Base-by-base conservation (phyloP, 2,113 vertebrate species). In the Chloroceryle aenea region DNA sequence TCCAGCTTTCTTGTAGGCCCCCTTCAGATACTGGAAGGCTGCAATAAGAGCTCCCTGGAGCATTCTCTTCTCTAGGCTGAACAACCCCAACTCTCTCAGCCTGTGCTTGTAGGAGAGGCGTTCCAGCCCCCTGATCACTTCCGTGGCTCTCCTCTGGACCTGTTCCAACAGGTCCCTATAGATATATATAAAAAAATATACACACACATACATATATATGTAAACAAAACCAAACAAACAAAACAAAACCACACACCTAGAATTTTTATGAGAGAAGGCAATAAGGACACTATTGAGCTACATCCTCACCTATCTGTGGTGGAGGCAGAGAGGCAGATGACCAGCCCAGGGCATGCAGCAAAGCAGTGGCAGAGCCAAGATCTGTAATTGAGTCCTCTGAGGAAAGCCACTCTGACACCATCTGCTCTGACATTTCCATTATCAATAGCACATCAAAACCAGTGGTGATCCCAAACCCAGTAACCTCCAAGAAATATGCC, bases 401-500 rank as follows among this genome's bases (percentile, higher is more conserved):
- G 9, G 17, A 82, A 85, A 58, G 13, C 18, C 1, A 0, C 27
- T 50, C 20, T 1, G 0, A 30, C 29, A 72, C 6, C 38, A 40
- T 29, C 47, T 67, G n/a, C 64, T 77, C 30, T 64, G 30, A 38
- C 17, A 40, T 53, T 82, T 69, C 10, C 32, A 19, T 19, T 50
- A 64, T 14, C 63, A 80, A 29, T 2, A 67, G 58, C 19, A n/a
- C 8, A 34, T 18, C 0, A 0, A 61, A 94, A 89, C 22, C 9
- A 1, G 34, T 7, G 40, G 67, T 4, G 3, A 69, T 17, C 25
- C 12, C 40, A 59, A 9, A 6, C 11, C 15, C 50, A 89, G 23
- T 7, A 69, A 69, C 48, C 15, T 50, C 45, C 50, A 82, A 53
- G 18, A 91, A 64, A 81, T 12, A 73, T 1, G 23, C 25, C n/a